These are phyloP conservation scores for Cyanoderma ruficeps DNA, from an alignment of 2,113 vertebrate species.

Conservation along the genomic window DNA sequence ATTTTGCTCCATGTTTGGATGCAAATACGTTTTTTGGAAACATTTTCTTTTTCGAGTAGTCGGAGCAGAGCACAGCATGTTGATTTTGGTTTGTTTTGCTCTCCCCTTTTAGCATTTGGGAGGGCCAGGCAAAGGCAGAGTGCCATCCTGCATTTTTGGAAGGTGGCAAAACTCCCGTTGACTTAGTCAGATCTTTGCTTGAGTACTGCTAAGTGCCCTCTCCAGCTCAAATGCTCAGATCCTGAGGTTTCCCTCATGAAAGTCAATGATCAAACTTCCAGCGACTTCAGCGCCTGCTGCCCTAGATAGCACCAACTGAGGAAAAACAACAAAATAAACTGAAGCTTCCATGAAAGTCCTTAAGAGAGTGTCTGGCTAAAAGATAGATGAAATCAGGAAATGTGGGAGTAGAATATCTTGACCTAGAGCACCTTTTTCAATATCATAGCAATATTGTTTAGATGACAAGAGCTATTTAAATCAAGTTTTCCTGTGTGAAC, in stretches of 20 bases:
- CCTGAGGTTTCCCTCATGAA: slow-evolving; percentile 50
- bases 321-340: not conserved
- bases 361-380: not conserved
- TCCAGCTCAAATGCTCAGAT: slow-evolving; percentile 26
- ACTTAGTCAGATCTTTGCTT: slow-evolving; percentile 39
- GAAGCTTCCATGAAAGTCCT: not conserved
- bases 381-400: not conserved
- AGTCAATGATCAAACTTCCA: slow-evolving; percentile 43
- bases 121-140: not conserved
- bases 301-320: not conserved
- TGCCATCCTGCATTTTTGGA: not conserved
- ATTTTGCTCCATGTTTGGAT: not conserved
- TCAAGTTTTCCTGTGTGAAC: not conserved
- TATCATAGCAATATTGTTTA: not conserved
- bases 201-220: slow-evolving; percentile 57
- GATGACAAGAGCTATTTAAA: not conserved
- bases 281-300: not conserved
- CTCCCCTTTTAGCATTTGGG: not conserved
- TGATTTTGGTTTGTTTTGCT: not conserved
- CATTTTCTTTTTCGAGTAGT: not conserved
- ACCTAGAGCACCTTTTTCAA: not conserved
- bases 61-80: not conserved
- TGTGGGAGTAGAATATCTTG: not conserved
- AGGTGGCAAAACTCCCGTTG: slow-evolving; percentile 55
- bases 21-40: not conserved